Conservation (phyloP, 2,888 invertebrate species). For the Drosophila prostipennis region DNA sequence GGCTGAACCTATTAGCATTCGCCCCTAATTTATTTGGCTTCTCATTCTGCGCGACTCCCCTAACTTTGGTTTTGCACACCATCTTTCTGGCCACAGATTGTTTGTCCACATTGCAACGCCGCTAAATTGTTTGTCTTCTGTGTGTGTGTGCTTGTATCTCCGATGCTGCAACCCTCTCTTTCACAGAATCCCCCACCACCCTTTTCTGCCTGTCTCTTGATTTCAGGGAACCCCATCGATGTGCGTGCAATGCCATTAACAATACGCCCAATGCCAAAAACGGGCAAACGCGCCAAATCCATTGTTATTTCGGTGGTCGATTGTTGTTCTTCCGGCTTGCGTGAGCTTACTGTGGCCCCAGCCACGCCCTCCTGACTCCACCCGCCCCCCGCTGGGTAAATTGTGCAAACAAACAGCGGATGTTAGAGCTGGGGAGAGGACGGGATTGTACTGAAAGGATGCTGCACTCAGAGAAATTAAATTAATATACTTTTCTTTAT, state of each 20-base stretch:
- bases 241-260: slow-evolving; percentile 72
- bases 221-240: slow-evolving; percentile 23
- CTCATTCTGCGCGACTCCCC: slow-evolving; percentile 1
- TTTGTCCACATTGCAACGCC: slow-evolving; percentile 74
- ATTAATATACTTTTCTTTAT: background rate
- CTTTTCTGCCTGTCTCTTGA: background rate
- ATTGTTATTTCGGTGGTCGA: slow-evolving; percentile 79
- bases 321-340: slow-evolving; percentile 79
- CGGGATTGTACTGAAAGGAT: slow-evolving; percentile 40
- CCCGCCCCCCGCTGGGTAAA: slow-evolving; percentile 47
- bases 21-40: background rate
- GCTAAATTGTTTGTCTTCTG: slow-evolving; percentile 73
- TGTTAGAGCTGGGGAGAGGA: slow-evolving; percentile 22
- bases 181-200: background rate
- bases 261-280: slow-evolving; percentile 80
- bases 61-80: slow-evolving; percentile 17
- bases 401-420: slow-evolving; percentile 75
- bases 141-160: slow-evolving; percentile 21
- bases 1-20: background rate
- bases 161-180: slow-evolving; percentile 5
- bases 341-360: slow-evolving; percentile 68
- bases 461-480: slow-evolving; percentile 29
- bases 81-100: slow-evolving; percentile 63
- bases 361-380: slow-evolving; percentile 21
- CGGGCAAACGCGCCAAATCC: slow-evolving; percentile 78